phyloP scores from a whole-genome alignment of 2,113 vertebrate genomes.

The Eurypyga helias region DNA sequence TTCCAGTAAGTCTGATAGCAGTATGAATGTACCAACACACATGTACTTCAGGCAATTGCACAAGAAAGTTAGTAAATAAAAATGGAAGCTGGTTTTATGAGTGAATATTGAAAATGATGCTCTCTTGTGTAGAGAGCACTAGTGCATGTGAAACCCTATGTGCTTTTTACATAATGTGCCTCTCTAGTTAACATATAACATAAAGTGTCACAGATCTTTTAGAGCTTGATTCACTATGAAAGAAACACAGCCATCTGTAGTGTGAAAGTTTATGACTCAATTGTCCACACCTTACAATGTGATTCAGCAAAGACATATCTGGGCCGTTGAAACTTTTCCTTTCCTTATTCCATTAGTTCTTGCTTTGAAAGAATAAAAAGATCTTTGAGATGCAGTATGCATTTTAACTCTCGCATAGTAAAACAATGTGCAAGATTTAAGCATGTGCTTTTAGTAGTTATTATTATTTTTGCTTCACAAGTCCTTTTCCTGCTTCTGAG shows the following conservation, averaged over 20 bases:
- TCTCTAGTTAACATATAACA: conserved; percentile 68
- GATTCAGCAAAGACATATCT: conserved; percentile 55
- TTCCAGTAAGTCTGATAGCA: background rate
- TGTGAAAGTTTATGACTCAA: conserved; percentile 20
- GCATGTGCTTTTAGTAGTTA: background rate
- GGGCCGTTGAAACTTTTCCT: conserved; percentile 37
- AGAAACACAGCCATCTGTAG: conserved; percentile 41
- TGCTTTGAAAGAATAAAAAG: background rate
- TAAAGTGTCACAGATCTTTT: conserved; percentile 64
- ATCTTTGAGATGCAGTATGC: background rate
- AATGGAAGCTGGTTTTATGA: conserved; percentile 30
- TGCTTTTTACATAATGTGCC: conserved; percentile 70
- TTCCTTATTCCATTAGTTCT: background rate
- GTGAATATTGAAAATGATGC: conserved; percentile 58
- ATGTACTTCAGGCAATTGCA: background rate
- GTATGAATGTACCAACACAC: background rate
- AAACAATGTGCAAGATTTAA: background rate
- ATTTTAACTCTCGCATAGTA: background rate
- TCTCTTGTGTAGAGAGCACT: conserved; percentile 63
- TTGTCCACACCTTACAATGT: conserved; percentile 45
- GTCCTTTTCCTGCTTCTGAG: background rate
- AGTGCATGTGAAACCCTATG: conserved; percentile 62
- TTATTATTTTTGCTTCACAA: background rate
- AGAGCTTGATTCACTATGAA: conserved; percentile 35
- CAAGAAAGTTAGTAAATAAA: conserved; percentile 35